These are phyloP conservation scores for Sardina pilchardus DNA, from an alignment of 2,113 vertebrate genomes.

Conservation along the genomic window DNA sequence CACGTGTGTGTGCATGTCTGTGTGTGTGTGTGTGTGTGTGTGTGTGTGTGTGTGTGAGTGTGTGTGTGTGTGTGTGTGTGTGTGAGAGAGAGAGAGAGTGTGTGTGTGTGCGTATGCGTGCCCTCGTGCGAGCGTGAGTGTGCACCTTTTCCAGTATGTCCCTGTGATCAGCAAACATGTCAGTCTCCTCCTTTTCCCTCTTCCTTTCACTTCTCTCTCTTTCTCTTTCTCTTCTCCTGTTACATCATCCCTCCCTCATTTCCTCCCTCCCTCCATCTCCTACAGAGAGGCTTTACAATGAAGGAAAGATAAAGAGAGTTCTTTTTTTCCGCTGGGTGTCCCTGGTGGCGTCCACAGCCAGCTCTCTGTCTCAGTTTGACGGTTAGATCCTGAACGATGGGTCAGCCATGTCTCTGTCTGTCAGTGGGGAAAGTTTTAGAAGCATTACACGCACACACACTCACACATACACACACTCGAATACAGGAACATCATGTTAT, in stretches of 20 bases:
- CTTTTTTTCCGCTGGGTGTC: not conserved
- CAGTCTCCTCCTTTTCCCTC: not conserved
- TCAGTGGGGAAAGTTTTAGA: not conserved
- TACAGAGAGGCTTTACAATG: conserved; percentile 6
- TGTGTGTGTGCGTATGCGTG: too few relatives aligned
- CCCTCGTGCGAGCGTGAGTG: too few relatives aligned
- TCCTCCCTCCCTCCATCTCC: not conserved
- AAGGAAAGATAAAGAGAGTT: not conserved
- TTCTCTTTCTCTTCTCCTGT: not conserved
- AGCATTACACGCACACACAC: not conserved
- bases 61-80: not conserved
- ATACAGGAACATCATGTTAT: too few relatives aligned
- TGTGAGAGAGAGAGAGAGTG: too few relatives aligned
- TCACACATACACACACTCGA: too few relatives aligned
- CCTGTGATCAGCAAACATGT: not conserved
- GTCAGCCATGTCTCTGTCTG: not conserved
- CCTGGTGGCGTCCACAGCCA: not conserved
- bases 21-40: not conserved
- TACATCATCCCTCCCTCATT: not conserved
- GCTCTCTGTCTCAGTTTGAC: conserved; percentile 5
- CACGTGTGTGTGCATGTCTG: too few relatives aligned
- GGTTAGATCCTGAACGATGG: not conserved
- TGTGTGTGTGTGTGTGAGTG: not conserved
- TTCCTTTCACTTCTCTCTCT: conserved; percentile 42
- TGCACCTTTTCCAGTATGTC: not conserved